These are phyloP conservation scores for Polyodon spathula DNA, from an alignment of 2,113 vertebrate genomes.

Conservation along the genomic window DNA sequence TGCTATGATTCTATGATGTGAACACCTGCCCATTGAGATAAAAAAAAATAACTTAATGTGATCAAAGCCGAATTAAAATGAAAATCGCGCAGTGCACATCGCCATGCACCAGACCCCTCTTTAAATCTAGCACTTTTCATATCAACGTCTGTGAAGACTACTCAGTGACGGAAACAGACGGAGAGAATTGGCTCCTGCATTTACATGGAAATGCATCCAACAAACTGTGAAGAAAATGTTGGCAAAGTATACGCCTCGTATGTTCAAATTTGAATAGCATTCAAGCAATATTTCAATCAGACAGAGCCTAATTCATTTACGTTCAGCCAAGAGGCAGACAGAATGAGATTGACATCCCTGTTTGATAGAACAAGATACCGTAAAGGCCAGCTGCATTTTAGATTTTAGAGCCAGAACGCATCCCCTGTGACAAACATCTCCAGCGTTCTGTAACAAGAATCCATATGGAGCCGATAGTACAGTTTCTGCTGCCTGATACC, in stretches of 20 bases:
- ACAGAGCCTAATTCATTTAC: slow-evolving; percentile 47
- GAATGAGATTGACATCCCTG: background rate
- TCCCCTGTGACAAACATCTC: too few species aligned
- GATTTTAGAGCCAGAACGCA: too few species aligned
- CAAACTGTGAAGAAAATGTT: slow-evolving; percentile 33
- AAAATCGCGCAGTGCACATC: too few species aligned
- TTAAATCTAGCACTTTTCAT: too few species aligned
- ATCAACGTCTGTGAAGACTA: slow-evolving; percentile 17
- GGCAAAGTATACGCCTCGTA: slow-evolving; percentile 47
- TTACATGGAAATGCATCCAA: slow-evolving; percentile 17
- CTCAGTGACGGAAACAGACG: slow-evolving; percentile 26
- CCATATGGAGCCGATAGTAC: background rate
- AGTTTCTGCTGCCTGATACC: too few species aligned
- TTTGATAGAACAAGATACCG: background rate
- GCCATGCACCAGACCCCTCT: too few species aligned
- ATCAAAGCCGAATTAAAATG: background rate
- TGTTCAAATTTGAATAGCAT: slow-evolving; percentile 48
- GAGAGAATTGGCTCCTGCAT: slow-evolving; percentile 22
- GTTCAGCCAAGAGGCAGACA: slow-evolving; percentile 30
- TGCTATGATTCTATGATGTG: background rate
- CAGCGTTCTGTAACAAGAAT: background rate
- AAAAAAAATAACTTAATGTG: background rate
- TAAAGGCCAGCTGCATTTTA: background rate
- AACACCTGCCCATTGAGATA: background rate
- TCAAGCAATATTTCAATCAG: slow-evolving; percentile 41